These are phyloP conservation scores for Cremastinae sp. DNA, from an alignment of 2,888 invertebrate species.

Conservation along the genomic window DNA sequence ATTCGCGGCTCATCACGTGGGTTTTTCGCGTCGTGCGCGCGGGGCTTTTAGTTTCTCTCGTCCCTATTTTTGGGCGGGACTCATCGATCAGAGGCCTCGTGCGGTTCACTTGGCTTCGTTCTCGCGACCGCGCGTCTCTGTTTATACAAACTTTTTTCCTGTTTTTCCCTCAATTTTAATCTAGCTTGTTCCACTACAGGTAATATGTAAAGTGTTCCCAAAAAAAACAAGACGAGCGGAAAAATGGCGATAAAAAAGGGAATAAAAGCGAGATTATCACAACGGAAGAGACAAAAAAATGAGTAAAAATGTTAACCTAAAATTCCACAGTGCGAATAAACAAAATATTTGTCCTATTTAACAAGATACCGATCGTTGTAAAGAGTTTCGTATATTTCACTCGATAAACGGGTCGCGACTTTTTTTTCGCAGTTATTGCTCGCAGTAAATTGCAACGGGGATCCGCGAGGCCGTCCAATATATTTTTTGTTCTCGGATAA, in stretches of 20 bases:
- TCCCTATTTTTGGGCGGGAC: constrained; percentile 15
- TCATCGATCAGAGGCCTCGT: constrained; percentile 45
- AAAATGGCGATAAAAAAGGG: constrained; percentile 1
- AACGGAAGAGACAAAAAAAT: too few species aligned
- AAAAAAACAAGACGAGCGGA: constrained; percentile 13
- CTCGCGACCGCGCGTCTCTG: not conserved
- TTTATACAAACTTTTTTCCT: constrained; percentile 14
- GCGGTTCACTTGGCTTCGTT: constrained; percentile 37
- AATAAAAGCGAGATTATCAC: constrained; percentile 20
- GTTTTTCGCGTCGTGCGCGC: constrained; percentile 1
- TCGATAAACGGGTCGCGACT: constrained; percentile 58
- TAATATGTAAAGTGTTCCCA: not conserved
- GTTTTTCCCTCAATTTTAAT: constrained; percentile 8
- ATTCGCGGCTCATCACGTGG: not conserved
- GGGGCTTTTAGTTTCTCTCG: constrained; percentile 10
- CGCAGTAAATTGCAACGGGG: too few species aligned
- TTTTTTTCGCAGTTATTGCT: too few species aligned
- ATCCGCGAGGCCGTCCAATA: constrained; percentile 28
- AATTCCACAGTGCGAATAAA: constrained; percentile 57
- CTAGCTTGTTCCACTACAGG: constrained; percentile 9
- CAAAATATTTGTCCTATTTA: constrained; percentile 43
- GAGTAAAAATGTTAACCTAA: too few species aligned
- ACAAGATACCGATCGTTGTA: constrained; percentile 25
- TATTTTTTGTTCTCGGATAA: constrained; percentile 6
- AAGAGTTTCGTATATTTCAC: constrained; percentile 45